These are phyloP conservation scores for Anagrus nilaparvatae DNA, from an alignment of 1,140 invertebrate genomes.

Conservation along the genomic window DNA sequence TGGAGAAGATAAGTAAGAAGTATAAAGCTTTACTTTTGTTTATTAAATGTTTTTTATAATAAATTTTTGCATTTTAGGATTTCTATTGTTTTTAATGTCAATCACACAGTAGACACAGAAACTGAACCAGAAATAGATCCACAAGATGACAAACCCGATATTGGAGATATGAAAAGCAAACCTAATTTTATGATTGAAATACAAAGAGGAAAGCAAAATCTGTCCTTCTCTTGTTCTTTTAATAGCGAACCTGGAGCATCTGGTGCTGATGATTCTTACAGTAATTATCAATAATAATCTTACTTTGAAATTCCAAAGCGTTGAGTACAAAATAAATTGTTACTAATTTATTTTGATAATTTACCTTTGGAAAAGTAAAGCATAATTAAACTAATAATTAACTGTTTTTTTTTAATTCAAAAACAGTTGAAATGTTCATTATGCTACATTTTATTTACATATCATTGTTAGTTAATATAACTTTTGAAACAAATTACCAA, in stretches of 20 bases:
- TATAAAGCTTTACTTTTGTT: slow-evolving; percentile 12
- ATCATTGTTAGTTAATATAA: not conserved
- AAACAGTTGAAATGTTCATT: slow-evolving; percentile 7
- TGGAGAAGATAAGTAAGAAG: slow-evolving; percentile 61
- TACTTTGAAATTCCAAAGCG: slow-evolving; percentile 23
- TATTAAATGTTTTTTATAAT: too few species aligned
- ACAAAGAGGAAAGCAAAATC: slow-evolving; percentile 57
- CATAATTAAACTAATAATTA: slow-evolving; percentile 14
- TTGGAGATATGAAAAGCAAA: slow-evolving; percentile 75
- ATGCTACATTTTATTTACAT: slow-evolving; percentile 16
- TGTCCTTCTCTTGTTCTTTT: slow-evolving; percentile 76
- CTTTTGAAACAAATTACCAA: not conserved
- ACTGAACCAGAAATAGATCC: slow-evolving; percentile 53
- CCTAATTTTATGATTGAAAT: slow-evolving; percentile 81
- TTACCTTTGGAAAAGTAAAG: slow-evolving; percentile 32
- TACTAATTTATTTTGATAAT: slow-evolving; percentile 25
- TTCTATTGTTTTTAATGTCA: slow-evolving; percentile 73
- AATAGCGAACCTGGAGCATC: slow-evolving; percentile 49
- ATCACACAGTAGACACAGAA: slow-evolving; percentile 79
- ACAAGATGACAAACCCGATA: slow-evolving; percentile 55
- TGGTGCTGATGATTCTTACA: slow-evolving; percentile 60
- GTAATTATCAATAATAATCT: slow-evolving; percentile 38
- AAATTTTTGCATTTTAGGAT: slow-evolving; percentile 52
- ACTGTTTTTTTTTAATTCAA: slow-evolving; percentile 10
- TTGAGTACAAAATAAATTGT: slow-evolving; percentile 29